Evolutionary conservation across 1,140 invertebrate genomes (phyloP), one percentile per base, ranked within the genome.

Genomic region (Bombus haemorrhoidalis): DNA sequence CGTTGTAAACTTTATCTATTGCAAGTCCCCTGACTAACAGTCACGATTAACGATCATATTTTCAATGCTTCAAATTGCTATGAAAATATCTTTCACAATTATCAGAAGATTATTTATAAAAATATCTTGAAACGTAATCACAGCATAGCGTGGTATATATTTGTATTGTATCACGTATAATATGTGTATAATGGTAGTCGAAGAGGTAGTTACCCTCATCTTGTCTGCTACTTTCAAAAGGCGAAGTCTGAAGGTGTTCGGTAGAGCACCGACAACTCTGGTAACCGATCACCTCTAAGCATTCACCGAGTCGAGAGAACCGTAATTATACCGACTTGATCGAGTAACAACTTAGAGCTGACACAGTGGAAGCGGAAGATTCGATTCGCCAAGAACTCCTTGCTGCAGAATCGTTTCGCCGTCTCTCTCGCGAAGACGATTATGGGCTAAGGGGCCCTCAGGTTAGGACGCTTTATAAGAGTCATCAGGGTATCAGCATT

Each of bases 281-380:
- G 53, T 77, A 59, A 25, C 53, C 72, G 41, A 74, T 74, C 25
- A 22, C 37, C 6, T 41, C 47, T 22, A 59, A 41, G 47, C 34
- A 39, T 71, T 34, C 47, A 47, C 5, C 28, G 25, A 39, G 32
- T 78, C 37, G 6, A 22, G 8, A 41, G 32, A 69, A 71, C 37
- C 47, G 68, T 79, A 78, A 84, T 79, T 78, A 71, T 59, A 59
- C 43, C 37, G 28, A n/a, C n/a, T 79, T 66, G 34, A 69, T 57
- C 64, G 43, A 34, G 47, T 59, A 76, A 78, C 75, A 79, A 59
- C 47, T 59, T 43, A 12, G 28, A 12, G 75, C 82, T 37, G n/a
- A 71, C 82, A 62, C 68, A 64, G 41, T 39, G 32, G 28, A 84
- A 80, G 76, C 83, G 76, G 66, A 80, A 84, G 83, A 80, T 85